Percentiles rank a stretch among this genome's conserved stretches.
Evolutionary conservation across 2,113 vertebrate genomes (phyloP).

Genomic region (Hippocampus guttulatus): DNA sequence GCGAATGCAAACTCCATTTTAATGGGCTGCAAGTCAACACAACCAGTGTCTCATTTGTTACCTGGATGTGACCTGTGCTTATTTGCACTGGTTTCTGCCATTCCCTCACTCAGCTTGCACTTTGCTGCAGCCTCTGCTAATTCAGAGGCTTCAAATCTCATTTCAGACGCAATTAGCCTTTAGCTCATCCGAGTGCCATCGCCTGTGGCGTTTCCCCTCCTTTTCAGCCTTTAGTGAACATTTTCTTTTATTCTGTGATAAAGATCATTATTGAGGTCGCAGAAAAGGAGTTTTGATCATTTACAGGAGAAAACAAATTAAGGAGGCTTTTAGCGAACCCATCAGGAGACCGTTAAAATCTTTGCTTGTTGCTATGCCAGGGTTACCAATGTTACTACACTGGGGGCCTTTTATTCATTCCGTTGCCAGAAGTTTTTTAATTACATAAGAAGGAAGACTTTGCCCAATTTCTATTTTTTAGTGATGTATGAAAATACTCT

Average conservation of each 20-base stretch:
- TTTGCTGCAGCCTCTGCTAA: slow-evolving; percentile 56
- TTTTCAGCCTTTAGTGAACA: slow-evolving; percentile 22
- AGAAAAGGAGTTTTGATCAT: slow-evolving; percentile 63
- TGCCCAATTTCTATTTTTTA: slow-evolving; percentile 13
- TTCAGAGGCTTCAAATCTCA: slow-evolving; percentile 71
- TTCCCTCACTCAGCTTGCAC: slow-evolving; percentile 6
- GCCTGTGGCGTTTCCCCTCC: slow-evolving; percentile 27
- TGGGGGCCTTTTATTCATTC: slow-evolving; percentile 41
- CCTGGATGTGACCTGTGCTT: slow-evolving; percentile 46
- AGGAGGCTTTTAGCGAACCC: slow-evolving; percentile 43
- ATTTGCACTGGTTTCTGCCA: slow-evolving; percentile 40
- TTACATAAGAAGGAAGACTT: slow-evolving; percentile 47
- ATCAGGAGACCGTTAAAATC: slow-evolving; percentile 50
- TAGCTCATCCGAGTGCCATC: slow-evolving; percentile 52
- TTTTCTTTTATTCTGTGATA: slow-evolving; percentile 47
- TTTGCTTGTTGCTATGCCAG: slow-evolving; percentile 37
- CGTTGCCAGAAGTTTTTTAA: slow-evolving; percentile 48
- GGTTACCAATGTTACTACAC: slow-evolving; percentile 44
- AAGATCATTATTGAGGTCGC: slow-evolving; percentile 55
- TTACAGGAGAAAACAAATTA: slow-evolving; percentile 64
- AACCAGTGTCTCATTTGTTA: slow-evolving; percentile 44
- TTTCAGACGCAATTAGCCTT: slow-evolving; percentile 76
- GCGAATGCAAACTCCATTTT: not conserved
- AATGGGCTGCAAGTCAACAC: slow-evolving; percentile 20
- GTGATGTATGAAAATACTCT: too few relatives aligned